A percentile compares a stretch with the other conserved stretches of the same genome.
phyloP scores from a whole-genome alignment of 2,113 vertebrate genomes.

The Aleadryas rufinucha region DNA sequence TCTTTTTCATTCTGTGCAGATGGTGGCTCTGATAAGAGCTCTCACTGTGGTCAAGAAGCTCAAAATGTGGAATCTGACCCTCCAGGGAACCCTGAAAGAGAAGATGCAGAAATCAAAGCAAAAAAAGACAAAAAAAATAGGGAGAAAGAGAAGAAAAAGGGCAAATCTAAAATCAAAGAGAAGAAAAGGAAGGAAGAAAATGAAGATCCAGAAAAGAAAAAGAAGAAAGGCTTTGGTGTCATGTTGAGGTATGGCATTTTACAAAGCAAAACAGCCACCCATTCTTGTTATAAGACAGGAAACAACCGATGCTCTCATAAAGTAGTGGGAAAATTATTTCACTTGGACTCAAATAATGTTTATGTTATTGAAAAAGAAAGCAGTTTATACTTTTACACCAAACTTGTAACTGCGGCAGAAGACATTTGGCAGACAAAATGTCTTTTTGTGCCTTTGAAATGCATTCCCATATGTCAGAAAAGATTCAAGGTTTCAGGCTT shows the following conservation, averaged over 20 bases:
- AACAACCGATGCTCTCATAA: background rate
- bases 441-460: conserved; percentile 63
- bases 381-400: conserved; percentile 66
- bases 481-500: conserved; percentile 32
- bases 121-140: conserved; percentile 83
- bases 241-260: conserved; percentile 82
- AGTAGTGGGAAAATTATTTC: conserved; percentile 31
- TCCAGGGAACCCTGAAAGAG: conserved; percentile 71
- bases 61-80: conserved; percentile 79
- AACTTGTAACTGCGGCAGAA: conserved; percentile 61
- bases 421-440: conserved; percentile 63
- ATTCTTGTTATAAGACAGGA: background rate
- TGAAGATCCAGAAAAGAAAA: conserved; percentile 88
- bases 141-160: conserved; percentile 87
- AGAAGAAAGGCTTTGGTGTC: conserved; percentile 88
- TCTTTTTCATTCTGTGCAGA: conserved; percentile 71
- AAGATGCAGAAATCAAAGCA: conserved; percentile 72
- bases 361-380: conserved; percentile 64
- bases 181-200: conserved; percentile 86
- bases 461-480: conserved; percentile 60
- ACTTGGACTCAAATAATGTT: conserved; percentile 63
- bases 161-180: conserved; percentile 82
- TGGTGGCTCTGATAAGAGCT: conserved; percentile 87
- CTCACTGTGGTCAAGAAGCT: conserved; percentile 81
- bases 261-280: background rate